Evolutionary conservation across 2,797 vertebrate species (phyloP), one percentile per base, ranked within the genome.

Genomic region (Coracias cyanogaster): DNA sequence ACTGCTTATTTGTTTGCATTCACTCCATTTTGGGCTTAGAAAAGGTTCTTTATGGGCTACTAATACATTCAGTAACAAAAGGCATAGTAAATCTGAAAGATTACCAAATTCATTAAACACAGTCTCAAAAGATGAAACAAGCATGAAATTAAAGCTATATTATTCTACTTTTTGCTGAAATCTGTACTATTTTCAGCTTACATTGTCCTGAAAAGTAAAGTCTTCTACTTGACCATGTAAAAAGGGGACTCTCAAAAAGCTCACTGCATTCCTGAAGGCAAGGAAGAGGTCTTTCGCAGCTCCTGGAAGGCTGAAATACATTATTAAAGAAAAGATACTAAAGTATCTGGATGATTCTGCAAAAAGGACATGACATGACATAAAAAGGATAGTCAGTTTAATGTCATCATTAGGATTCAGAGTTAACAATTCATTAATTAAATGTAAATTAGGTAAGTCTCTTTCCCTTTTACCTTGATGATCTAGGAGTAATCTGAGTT

Each of bases 401-500:
- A 69, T 64, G n/a, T 28, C 48, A 71, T 76, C 39, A 24, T 77
- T 90, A 86, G 64, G 39, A 57, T 89, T 77, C 67, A 90, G 81
- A 86, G 64, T 78, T 82, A 93, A 93, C 86, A 79, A 82, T 86
- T 65, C n/a, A 45, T 90, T 72, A 86, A 88, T 58, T 89, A 86
- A 48, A 86, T 84, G 66, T 73, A 89, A 92, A 70, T 1, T 0
- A 71, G 10, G 4, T 14, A 78, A 41, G 18, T 14, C 41, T 48
- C 33, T 37, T 39, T 62, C n/a, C 11, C 43, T 69, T 87, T 77
- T 62, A 79, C 31, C 35, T 82, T 66, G 17, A 79, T 58, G 51
- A 79, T 61, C 33, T 58, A 28, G 28, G 28, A 54, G 3, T 39
- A 80, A 94, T 24, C 28, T 65, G 31, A 82, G 86, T 78, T 35